Evolutionary conservation across 2,888 invertebrate species (phyloP), one percentile per base, ranked within the genome.

Genomic region (Leptinotarsa peninsularis): DNA sequence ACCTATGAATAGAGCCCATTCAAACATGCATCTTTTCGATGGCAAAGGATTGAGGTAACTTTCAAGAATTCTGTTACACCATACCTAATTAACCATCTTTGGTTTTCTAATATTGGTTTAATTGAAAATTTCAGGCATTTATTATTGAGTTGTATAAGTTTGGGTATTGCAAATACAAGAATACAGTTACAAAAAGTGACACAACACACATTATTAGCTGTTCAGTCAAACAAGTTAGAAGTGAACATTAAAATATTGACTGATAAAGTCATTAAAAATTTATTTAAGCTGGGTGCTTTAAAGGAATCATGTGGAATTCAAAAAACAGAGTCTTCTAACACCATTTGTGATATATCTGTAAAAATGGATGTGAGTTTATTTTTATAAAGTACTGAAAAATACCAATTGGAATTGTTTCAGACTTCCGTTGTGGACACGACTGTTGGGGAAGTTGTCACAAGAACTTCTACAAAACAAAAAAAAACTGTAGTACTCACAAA

Each of bases 61-160:
- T 43, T 43, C 2, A 10, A 43, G 43, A 43, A 43, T 43, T 10
- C 43, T 10, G 0, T 43, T 43, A 13, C 13, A 10, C 43, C 43
- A 13, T 43, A 43, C 43, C 43, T 43, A 43, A 43, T 3, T 54
- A 54, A 49, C 66, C 50, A 3, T 49, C 15, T 49, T 18, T 50
- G 17, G 27, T 2, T 17, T 15, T 18, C 13, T n/a, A 69, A 52
- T 50, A 21, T 50, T 17, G 4, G 43, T 49, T 27, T 69, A 43
- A 49, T 15, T 18, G 14, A 23, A 23, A 58, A 75, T 83, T 85
- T 82, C 75, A 88, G 91, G 81, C 90, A 91, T 60, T 89, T 95
- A 70, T 88, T 95, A 75, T 88, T 96, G 21, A 94, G 94, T 84
- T 92, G 92, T 1, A 92, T 94, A 76, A 92, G 93, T 60, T 88